Evolutionary conservation across 2,888 invertebrate genomes (phyloP), one percentile per base, ranked within the genome.

Genomic region (Scaptodrosophila latifasciaeformis): DNA sequence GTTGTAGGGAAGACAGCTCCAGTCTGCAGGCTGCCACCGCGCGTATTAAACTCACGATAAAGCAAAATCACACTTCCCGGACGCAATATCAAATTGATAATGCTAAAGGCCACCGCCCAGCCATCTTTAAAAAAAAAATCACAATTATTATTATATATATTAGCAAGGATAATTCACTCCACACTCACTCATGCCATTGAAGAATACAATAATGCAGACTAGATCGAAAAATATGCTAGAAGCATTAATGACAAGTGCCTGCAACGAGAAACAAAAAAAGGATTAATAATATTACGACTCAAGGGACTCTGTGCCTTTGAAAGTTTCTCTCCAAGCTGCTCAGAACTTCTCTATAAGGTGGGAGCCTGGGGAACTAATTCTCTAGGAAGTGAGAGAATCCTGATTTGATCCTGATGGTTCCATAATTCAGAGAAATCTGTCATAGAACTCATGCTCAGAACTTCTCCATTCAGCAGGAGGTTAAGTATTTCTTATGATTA

Each of bases 161-260:
- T n/a, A n/a, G n/a, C n/a, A n/a, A n/a, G n/a, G n/a, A n/a, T n/a
- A n/a, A n/a, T 44, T 7, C 3, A 30, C 7, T 27, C 10, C 15
- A 34, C 27, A 85, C 86, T 86, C 75, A 86, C 86, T 86, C 85
- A 85, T 83, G 31, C 4, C 49, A 56, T 65, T n/a, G 69, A 77
- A 82, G 76, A 74, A 76, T 56, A 83, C 49, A 64, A 85, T 77
- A 58, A 87, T 83, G 77, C 74, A 74, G 68, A 85, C 68, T 74
- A 86, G 68, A 72, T 86, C 86, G 68, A 86, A 80, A 75, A 86
- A 78, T 67, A 86, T 84, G 77, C 86, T 85, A 61, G 81, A 82
- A 67, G 70, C 82, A 65, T 86, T 70, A 62, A 86, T 85, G 59
- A 85, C 79, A 67, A 86, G 81, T 62, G 86, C 87, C 86, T 87